Conservation (phyloP, 1,140 invertebrate species). For the Camponotus vicinus region DNA sequence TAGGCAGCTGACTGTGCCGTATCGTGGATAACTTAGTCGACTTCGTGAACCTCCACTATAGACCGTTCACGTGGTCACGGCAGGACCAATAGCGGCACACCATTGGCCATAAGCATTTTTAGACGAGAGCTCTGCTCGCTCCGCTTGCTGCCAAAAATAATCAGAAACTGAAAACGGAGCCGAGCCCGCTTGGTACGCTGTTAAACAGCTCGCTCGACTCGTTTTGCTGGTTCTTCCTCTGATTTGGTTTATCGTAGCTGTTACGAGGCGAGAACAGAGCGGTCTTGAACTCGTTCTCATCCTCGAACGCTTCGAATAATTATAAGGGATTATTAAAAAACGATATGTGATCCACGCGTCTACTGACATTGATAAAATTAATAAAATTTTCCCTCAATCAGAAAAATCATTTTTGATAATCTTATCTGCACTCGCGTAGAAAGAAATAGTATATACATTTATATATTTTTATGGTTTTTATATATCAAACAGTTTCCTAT, state of each 20-base stretch:
- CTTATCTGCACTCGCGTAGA: not conserved
- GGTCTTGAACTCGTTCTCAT: slow-evolving; percentile 35
- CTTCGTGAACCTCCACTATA: slow-evolving; percentile 70
- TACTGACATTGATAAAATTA: not conserved
- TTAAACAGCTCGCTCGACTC: not conserved
- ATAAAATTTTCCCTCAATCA: not conserved
- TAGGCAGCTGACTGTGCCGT: slow-evolving; percentile 86
- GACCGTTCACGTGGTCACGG: slow-evolving; percentile 65
- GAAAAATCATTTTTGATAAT: not conserved
- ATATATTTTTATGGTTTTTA: not conserved
- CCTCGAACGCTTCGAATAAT: not conserved
- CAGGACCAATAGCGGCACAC: slow-evolving; percentile 60
- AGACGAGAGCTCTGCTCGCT: slow-evolving; percentile 78
- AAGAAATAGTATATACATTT: not conserved
- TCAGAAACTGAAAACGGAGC: slow-evolving; percentile 84
- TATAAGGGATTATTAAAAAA: slow-evolving; percentile 3
- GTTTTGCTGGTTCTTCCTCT: not conserved
- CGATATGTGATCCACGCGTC: not conserved
- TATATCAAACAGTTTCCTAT: not conserved
- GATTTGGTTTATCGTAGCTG: not conserved
- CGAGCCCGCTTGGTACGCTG: slow-evolving; percentile 65
- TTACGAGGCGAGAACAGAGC: slow-evolving; percentile 10
- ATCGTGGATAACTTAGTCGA: slow-evolving; percentile 70
- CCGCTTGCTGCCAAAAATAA: slow-evolving; percentile 83
- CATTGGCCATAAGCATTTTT: slow-evolving; percentile 83